A percentile compares a stretch with the other conserved stretches of the same genome.
Conservation (phyloP, 1,140 invertebrate species). For the Trichonephila clavipes region DNA sequence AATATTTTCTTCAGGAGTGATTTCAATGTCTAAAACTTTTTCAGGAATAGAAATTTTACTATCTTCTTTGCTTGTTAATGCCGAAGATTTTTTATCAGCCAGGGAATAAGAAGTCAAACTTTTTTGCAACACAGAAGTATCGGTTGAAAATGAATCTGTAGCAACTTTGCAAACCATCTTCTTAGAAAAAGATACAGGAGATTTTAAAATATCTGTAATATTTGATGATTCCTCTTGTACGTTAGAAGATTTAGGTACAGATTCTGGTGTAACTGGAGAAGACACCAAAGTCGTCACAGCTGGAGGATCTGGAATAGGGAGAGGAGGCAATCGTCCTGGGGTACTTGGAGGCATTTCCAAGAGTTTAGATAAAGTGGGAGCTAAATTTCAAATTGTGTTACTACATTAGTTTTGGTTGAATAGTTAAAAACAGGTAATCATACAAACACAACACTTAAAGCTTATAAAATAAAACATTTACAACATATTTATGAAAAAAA, state of each 20-base stretch:
- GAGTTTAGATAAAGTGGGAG: slow-evolving; percentile 81
- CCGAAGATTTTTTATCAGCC: background rate
- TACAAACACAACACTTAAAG: no score
- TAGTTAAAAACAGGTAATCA: no score
- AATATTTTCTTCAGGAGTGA: slow-evolving; percentile 16
- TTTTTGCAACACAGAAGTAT: slow-evolving; percentile 15
- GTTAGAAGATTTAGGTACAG: background rate
- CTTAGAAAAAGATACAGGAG: background rate
- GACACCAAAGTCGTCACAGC: background rate
- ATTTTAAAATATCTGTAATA: background rate
- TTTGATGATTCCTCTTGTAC: background rate
- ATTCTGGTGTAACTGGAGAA: background rate
- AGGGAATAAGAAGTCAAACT: slow-evolving; percentile 13
- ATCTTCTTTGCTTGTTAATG: background rate
- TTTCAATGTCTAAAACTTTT: background rate
- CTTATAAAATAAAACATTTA: no score
- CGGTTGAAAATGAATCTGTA: background rate
- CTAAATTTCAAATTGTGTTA: slow-evolving; percentile 61
- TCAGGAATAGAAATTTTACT: background rate
- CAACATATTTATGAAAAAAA: no score
- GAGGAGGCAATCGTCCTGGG: slow-evolving; percentile 78
- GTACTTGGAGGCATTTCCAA: slow-evolving; percentile 80
- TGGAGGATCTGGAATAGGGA: slow-evolving; percentile 56
- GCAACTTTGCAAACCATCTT: background rate
- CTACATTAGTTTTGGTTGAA: no score